Percentiles rank a stretch among this genome's conserved stretches.
Evolutionary conservation across 2,113 vertebrate species (phyloP).

Genomic region (Atlantisia rogersi): DNA sequence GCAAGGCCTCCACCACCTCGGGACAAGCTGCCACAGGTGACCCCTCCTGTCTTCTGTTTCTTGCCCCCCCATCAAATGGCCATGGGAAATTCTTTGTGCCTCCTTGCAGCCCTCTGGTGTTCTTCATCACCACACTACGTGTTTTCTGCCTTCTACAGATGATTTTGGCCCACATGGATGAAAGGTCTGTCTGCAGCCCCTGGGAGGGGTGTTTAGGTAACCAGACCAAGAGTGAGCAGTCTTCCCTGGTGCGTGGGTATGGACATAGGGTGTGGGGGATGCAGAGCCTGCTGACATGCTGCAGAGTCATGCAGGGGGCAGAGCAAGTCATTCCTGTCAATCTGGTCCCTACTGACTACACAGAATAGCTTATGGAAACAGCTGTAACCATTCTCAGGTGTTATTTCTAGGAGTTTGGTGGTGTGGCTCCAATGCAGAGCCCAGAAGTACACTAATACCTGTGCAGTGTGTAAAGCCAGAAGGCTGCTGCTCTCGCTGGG

Average conservation of each 20-base stretch:
- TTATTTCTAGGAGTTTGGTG: not conserved
- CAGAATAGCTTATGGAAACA: not conserved
- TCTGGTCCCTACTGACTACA: not conserved
- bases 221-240: not conserved
- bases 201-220: not conserved
- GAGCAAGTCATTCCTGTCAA: not conserved
- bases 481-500: not conserved
- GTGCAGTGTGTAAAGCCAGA: not conserved
- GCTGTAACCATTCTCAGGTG: not conserved
- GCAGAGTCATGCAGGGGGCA: rapidly evolving
- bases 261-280: not conserved
- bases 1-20: not conserved
- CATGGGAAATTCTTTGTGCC: rapidly evolving
- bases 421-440: not conserved
- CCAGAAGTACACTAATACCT: not conserved
- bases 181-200: not conserved
- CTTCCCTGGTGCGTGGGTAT: rapidly evolving
- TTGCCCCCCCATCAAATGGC: not conserved
- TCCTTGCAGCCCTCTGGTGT: not conserved
- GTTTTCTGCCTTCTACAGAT: not conserved
- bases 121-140: not conserved
- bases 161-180: not conserved
- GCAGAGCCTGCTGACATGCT: not conserved
- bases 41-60: not conserved
- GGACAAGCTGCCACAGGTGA: not conserved